A percentile compares a stretch with the other conserved stretches of the same genome.
Conservation (phyloP, 2,888 invertebrate genomes). For the Lydus trimaculatus region DNA sequence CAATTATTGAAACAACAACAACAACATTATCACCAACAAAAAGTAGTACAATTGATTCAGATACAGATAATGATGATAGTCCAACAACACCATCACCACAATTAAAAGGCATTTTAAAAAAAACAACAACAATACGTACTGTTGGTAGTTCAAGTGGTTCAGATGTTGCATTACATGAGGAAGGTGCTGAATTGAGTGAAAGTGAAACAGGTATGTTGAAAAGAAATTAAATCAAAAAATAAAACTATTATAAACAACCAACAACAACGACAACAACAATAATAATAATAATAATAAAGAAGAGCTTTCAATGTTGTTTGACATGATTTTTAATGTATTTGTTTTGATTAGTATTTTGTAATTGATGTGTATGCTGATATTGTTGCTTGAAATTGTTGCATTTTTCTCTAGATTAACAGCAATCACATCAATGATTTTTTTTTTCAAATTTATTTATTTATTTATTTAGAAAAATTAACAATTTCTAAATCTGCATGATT, state of each 20-base stretch:
- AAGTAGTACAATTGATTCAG: slow-evolving; percentile 57
- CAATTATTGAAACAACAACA: slow-evolving; percentile 44
- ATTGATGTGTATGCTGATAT: slow-evolving; percentile 4
- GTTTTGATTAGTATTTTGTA: slow-evolving; percentile 9
- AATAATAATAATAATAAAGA: neutral
- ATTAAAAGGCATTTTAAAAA: slow-evolving; percentile 58
- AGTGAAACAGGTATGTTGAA: slow-evolving; percentile 68
- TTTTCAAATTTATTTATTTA: too few relatives aligned
- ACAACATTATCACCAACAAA: slow-evolving; percentile 52
- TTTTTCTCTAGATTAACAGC: neutral
- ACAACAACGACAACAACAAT: slow-evolving; percentile 1
- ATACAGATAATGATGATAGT: slow-evolving; percentile 58
- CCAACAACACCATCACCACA: slow-evolving; percentile 50
- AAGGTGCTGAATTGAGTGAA: slow-evolving; percentile 68
- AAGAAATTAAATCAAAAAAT: neutral
- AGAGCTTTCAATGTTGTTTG: slow-evolving; percentile 15
- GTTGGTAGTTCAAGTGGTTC: slow-evolving; percentile 70
- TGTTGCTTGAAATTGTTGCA: neutral
- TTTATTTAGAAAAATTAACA: slow-evolving; percentile 1
- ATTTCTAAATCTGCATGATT: slow-evolving; percentile 16
- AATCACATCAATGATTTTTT: slow-evolving; percentile 8
- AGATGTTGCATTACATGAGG: slow-evolving; percentile 70
- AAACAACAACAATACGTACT: slow-evolving; percentile 56
- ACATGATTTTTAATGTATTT: neutral
- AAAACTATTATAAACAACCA: slow-evolving; percentile 8